phyloP scores from a whole-genome alignment of 2,797 vertebrate genomes.

The Paratrypauchen microcephalus region DNA sequence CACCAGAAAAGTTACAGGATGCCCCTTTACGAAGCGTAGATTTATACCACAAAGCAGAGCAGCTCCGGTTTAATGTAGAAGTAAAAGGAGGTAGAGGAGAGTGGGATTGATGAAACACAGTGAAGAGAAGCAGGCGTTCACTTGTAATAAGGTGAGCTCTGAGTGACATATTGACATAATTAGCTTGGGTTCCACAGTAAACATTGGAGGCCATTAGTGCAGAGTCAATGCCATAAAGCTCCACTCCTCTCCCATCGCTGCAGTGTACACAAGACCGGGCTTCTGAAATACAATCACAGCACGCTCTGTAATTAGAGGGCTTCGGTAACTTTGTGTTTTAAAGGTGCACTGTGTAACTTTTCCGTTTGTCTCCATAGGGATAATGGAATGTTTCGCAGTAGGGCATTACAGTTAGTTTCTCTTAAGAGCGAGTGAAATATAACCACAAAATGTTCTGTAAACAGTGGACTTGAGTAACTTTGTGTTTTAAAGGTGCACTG shows the following conservation, averaged over 20 bases:
- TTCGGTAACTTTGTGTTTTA: neutral
- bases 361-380: too few relatives aligned
- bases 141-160: constrained; percentile 28
- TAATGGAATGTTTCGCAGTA: too few relatives aligned
- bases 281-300: neutral
- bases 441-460: too few relatives aligned
- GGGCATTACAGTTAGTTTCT: too few relatives aligned
- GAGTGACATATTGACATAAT: constrained; percentile 42
- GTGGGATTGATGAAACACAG: constrained; percentile 45
- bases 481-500: too few relatives aligned
- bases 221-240: neutral
- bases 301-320: neutral
- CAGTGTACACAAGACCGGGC: neutral
- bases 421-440: too few relatives aligned
- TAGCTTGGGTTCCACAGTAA: constrained; percentile 9
- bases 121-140: constrained; percentile 18
- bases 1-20: too few relatives aligned
- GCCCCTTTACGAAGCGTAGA: neutral
- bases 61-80: constrained; percentile 24
- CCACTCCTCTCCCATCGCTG: neutral
- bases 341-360: too few relatives aligned
- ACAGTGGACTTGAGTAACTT: too few relatives aligned
- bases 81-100: constrained; percentile 18
- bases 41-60: constrained; percentile 18
- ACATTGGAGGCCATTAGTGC: constrained; percentile 15